Evolutionary conservation across 2,113 vertebrate genomes (phyloP).

Genomic region (Ptilorrhoa leucosticta): DNA sequence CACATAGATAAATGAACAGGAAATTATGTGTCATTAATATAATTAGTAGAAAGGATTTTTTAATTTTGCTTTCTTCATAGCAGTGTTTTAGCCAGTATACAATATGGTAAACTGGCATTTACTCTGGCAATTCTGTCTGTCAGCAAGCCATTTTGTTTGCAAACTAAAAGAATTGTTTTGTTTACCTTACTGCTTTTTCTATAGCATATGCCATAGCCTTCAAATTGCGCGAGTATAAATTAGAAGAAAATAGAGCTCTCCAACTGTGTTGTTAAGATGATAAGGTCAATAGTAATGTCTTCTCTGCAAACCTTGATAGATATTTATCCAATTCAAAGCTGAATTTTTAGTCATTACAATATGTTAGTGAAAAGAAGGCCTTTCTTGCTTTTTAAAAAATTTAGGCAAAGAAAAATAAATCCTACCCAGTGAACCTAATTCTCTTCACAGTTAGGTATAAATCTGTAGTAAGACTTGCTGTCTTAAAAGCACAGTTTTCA

Average conservation of each 20-base stretch:
- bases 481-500: background rate
- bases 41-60: background rate
- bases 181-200: background rate
- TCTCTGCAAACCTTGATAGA: constrained; percentile 16
- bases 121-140: background rate
- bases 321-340: constrained; percentile 13
- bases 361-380: background rate
- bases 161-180: constrained; percentile 5
- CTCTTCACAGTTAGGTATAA: background rate
- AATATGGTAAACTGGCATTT: background rate
- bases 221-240: background rate
- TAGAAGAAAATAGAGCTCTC: background rate
- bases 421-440: background rate
- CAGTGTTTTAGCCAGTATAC: background rate
- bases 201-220: background rate
- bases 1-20: background rate
- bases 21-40: constrained; percentile 32
- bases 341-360: background rate
- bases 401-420: background rate
- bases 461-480: background rate
- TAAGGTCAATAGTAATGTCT: constrained; percentile 15
- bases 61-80: background rate
- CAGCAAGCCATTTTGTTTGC: constrained; percentile 23
- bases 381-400: background rate
- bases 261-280: background rate